Evolutionary conservation across 2,113 vertebrate species (phyloP), one percentile per base, ranked within the genome.

Genomic region (Furnarius figulus): DNA sequence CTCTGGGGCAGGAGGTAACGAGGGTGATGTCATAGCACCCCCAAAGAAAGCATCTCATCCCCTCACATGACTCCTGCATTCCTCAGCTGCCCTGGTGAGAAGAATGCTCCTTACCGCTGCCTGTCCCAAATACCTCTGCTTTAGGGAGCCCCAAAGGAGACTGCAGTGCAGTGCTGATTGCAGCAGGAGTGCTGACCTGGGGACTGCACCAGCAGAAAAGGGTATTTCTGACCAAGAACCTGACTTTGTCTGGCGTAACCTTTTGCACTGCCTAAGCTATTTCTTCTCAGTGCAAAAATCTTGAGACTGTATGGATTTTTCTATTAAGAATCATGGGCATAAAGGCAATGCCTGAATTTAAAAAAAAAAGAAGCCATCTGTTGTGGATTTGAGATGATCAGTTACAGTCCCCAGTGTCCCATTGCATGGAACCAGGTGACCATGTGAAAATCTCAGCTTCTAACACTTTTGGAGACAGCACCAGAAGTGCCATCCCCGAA

Each of bases 31-130:
- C 2, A 0, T 25, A 42, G 67, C n/a, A 40, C 21, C 19, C 30
- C 30, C 18, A 4, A 44, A 4, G 0, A 1, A 47, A 85, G 22
- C 8, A 0, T 28, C 62, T 30, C 0, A 1, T 47, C 19, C 55
- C 80, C 66, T 63, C 4, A 6, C 19, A 0, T 0, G 2, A 71
- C 53, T 83, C 24, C 53, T 72, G n/a, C 10, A 9, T 14, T 53
- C 33, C 62, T 33, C 44, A 8, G 25, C 61, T 50, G 35, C 37
- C 50, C 55, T 63, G 6, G 0, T 21, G 27, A 47, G 71, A 27
- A 53, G 16, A 79, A 16, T 52, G 37, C 13, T 95, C 27, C 63
- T 47, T 7, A 23, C 3, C 33, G 4, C 14, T 6, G 27, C 10
- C 62, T 39, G 27, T 56, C n/a, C 49, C 42, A 31, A 44, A 17